A percentile compares a stretch with the other conserved stretches of the same genome.
Conservation (phyloP, 2,888 invertebrate species). For the Chalcosyrphus nemorum region DNA sequence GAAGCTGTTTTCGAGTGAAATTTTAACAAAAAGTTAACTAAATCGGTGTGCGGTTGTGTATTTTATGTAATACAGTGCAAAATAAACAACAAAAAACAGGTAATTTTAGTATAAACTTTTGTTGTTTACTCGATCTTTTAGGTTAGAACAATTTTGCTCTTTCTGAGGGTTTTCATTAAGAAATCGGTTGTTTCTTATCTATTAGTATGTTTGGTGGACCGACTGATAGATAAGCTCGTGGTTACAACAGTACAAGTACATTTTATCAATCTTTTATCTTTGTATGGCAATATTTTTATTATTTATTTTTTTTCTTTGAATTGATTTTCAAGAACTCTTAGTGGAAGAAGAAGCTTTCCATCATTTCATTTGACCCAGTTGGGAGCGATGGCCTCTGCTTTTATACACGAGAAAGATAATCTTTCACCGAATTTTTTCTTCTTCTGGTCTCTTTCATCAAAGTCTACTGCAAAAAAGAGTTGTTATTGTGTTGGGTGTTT, state of each 20-base stretch:
- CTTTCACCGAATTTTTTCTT: neutral
- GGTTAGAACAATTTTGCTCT: neutral
- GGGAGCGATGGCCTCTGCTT: neutral
- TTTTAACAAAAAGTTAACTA: neutral
- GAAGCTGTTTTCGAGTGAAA: neutral
- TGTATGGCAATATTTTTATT: neutral
- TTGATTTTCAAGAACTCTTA: too few species aligned
- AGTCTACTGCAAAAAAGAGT: too few species aligned
- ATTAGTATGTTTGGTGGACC: too few species aligned
- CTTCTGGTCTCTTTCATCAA: neutral
- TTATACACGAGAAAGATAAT: neutral
- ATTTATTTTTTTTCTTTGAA: too few species aligned
- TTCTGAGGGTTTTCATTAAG: neutral
- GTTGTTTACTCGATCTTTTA: neutral
- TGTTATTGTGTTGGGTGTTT: too few species aligned
- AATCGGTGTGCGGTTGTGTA: neutral
- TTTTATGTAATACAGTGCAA: constrained; percentile 20
- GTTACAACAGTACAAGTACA: neutral
- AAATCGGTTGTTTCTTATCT: neutral
- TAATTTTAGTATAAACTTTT: neutral
- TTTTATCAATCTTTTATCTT: neutral
- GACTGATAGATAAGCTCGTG: neutral
- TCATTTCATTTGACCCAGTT: neutral
- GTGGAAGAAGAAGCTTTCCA: neutral
- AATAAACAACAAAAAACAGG: constrained; percentile 1